phyloP scores from a whole-genome alignment of 2,113 vertebrate species.

The Bungarus multicinctus region DNA sequence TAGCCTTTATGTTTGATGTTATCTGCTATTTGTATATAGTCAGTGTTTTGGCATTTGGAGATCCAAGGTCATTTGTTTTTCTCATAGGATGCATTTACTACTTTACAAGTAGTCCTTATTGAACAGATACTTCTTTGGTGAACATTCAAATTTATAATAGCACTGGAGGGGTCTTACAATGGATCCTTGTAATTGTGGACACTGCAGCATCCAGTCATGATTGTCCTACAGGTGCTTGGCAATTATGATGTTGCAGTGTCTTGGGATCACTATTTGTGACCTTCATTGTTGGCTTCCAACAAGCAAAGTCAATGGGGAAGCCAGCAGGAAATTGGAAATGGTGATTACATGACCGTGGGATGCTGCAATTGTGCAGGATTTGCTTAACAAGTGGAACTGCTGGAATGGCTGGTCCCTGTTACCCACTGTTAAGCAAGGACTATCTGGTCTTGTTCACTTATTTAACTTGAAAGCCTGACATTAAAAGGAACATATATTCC shows the following conservation, averaged over 20 bases:
- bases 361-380: neutral
- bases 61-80: neutral
- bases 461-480: neutral
- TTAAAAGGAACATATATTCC: neutral
- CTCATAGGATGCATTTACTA: neutral
- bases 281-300: neutral
- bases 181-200: neutral
- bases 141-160: neutral
- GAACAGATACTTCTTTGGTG: neutral
- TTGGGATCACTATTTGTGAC: neutral
- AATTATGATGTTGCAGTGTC: neutral
- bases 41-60: neutral
- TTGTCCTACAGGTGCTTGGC: neutral
- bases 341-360: neutral
- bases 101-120: neutral
- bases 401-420: neutral
- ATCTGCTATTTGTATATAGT: neutral
- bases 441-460: neutral
- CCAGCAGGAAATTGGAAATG: neutral
- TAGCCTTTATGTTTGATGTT: neutral
- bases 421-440: neutral
- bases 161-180: neutral
- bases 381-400: neutral
- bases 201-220: neutral
- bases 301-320: neutral